A percentile compares a stretch with the other conserved stretches of the same genome.
Conservation (phyloP, 2,113 vertebrate genomes). For the Spea multiplicata region DNA sequence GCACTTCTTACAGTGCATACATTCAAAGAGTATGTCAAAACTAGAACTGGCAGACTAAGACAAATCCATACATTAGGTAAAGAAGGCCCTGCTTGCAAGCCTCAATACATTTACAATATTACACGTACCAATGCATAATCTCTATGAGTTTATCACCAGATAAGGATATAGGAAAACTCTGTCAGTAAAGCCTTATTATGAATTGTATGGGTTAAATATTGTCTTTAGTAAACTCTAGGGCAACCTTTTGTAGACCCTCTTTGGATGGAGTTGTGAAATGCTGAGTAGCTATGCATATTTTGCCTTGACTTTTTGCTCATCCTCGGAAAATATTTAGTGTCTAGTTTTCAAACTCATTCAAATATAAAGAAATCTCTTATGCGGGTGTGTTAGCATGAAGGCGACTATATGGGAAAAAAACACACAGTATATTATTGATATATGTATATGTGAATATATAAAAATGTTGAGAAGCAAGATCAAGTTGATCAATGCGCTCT, state of each 20-base stretch:
- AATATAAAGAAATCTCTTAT: conserved; percentile 19
- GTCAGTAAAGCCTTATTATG: no score
- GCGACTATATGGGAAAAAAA: not conserved
- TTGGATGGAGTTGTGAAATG: conserved; percentile 21
- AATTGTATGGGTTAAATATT: not conserved
- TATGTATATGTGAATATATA: no score
- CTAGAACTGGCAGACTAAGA: no score
- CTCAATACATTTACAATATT: no score
- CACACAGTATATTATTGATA: not conserved
- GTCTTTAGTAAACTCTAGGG: conserved; percentile 8
- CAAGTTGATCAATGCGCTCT: no score
- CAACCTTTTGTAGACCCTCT: conserved; percentile 23
- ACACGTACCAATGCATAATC: not conserved
- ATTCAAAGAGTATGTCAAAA: no score
- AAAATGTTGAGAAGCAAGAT: no score
- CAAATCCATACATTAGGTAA: no score
- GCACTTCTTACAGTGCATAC: no score
- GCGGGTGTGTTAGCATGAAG: conserved; percentile 30
- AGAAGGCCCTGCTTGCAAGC: no score
- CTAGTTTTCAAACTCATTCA: conserved; percentile 37
- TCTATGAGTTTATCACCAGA: not conserved
- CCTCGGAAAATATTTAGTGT: conserved; percentile 25
- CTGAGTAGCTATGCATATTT: conserved; percentile 22
- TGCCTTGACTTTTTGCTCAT: conserved; percentile 41
- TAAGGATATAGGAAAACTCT: no score